A percentile compares a stretch with the other conserved stretches of the same genome.
These are phyloP conservation scores for Hycleus cichorii DNA, from an alignment of 1,140 invertebrate species.

Conservation along the genomic window DNA sequence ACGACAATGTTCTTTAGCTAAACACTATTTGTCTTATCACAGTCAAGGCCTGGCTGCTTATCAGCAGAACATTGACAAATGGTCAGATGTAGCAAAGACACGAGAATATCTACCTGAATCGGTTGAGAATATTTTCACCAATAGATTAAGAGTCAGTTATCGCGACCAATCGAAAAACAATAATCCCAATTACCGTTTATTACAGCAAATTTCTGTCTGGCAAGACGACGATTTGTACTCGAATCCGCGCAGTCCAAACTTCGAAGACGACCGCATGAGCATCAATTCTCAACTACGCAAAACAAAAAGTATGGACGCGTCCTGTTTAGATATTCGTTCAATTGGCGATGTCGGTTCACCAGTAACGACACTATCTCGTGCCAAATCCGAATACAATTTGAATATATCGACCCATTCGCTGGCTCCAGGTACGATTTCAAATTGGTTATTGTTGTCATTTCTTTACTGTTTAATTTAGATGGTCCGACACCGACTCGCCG, in stretches of 20 bases:
- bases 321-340: conserved; percentile 71
- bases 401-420: conserved; percentile 55
- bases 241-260: conserved; percentile 49
- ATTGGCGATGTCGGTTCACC: conserved; percentile 54
- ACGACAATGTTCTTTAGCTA: conserved; percentile 83
- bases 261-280: conserved; percentile 53
- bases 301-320: conserved; percentile 81
- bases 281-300: conserved; percentile 70
- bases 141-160: conserved; percentile 56
- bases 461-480: conserved; percentile 35
- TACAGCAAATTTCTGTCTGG: conserved; percentile 70
- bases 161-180: not conserved
- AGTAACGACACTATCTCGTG: conserved; percentile 58
- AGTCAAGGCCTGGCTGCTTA: conserved; percentile 66
- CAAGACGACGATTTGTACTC: conserved; percentile 67
- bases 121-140: conserved; percentile 72
- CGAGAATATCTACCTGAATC: conserved; percentile 75
- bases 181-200: conserved; percentile 9
- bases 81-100: conserved; percentile 79
- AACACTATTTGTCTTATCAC: conserved; percentile 85
- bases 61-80: conserved; percentile 76
- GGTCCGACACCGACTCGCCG: conserved; percentile 51
- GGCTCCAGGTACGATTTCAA: conserved; percentile 43
- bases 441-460: not conserved
- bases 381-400: conserved; percentile 81